These are phyloP conservation scores for Pseudocheirus occidentalis DNA, from an alignment of 2,797 vertebrate species.

Conservation along the genomic window DNA sequence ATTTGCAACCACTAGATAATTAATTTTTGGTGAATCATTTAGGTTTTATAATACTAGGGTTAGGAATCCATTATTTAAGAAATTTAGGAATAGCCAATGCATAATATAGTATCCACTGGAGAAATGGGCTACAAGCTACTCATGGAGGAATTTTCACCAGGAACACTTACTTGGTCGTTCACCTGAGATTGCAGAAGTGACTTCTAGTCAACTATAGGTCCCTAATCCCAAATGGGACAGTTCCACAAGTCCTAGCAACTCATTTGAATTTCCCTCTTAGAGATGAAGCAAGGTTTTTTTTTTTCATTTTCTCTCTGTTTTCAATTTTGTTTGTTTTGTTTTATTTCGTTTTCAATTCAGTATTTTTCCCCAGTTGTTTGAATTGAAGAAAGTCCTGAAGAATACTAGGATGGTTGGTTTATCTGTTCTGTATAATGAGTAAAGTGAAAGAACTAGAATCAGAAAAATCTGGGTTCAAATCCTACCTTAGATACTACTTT, in stretches of 20 bases:
- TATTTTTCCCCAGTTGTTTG: neutral
- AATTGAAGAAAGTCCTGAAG: neutral
- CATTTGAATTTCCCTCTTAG: neutral
- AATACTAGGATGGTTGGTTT: neutral
- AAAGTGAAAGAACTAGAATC: neutral
- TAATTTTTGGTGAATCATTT: neutral
- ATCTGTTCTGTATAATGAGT: neutral
- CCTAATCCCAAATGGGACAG: neutral
- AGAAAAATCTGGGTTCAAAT: neutral
- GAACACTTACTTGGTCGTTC: neutral
- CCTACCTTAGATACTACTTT: rapidly evolving
- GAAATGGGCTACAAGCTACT: neutral
- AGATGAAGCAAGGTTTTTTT: neutral
- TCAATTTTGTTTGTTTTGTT: neutral
- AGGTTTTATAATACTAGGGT: neutral
- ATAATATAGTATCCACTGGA: neutral
- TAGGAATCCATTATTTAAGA: neutral
- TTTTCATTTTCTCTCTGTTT: neutral
- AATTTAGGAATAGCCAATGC: neutral
- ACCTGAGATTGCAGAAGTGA: neutral
- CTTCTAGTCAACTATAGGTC: neutral
- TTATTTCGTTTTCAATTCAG: neutral
- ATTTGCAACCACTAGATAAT: neutral
- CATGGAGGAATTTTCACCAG: neutral
- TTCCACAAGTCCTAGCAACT: neutral